Conservation (phyloP, 2,888 invertebrate species). For the Polia nebulosa region DNA sequence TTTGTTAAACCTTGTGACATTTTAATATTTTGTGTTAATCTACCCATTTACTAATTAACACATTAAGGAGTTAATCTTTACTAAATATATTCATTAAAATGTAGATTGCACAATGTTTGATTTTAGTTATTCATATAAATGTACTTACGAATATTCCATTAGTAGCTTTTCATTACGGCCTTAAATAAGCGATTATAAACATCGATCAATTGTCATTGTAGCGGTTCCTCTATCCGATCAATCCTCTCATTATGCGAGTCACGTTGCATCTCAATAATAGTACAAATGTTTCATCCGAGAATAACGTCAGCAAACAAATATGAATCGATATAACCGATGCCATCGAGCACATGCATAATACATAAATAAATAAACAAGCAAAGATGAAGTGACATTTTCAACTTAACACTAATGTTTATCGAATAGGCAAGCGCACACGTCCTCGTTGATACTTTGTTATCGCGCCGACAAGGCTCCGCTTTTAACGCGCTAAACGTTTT, state of each 20-base stretch:
- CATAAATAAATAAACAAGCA: constrained; percentile 11
- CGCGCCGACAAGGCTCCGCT: constrained; percentile 83
- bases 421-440: constrained; percentile 40
- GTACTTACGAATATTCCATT: constrained; percentile 6
- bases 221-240: constrained; percentile 75
- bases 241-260: constrained; percentile 71
- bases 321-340: constrained; percentile 28
- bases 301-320: constrained; percentile 39
- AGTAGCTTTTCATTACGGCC: constrained; percentile 31
- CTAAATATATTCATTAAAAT: neutral
- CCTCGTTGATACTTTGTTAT: constrained; percentile 71
- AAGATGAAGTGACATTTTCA: constrained; percentile 21
- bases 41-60: too few relatives aligned
- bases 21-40: constrained; percentile 2
- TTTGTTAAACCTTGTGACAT: neutral
- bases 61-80: too few relatives aligned
- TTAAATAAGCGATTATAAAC: constrained; percentile 41
- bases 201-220: constrained; percentile 78
- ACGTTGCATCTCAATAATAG: constrained; percentile 61
- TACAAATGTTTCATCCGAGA: constrained; percentile 49
- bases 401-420: constrained; percentile 27
- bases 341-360: constrained; percentile 14
- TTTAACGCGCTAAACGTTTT: constrained; percentile 87
- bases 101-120: neutral
- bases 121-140: constrained; percentile 2